These are phyloP conservation scores for Microplitis manilae DNA, from an alignment of 2,888 invertebrate species.

Conservation along the genomic window DNA sequence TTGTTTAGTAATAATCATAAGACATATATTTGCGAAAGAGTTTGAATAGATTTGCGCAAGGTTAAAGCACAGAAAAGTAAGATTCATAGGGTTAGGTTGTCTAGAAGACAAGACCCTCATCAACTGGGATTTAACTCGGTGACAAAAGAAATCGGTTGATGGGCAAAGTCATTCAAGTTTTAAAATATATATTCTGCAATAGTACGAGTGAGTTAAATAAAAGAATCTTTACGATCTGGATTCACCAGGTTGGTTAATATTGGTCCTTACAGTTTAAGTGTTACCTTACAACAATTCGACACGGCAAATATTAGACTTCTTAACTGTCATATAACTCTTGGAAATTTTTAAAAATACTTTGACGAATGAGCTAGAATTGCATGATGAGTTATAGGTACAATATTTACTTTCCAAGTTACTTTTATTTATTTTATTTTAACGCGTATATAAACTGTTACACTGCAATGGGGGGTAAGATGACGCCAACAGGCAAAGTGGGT, in stretches of 20 bases:
- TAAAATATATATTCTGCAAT: neutral
- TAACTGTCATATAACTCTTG: neutral
- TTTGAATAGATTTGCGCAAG: slow-evolving; percentile 1
- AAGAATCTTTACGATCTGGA: neutral
- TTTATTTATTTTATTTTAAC: neutral
- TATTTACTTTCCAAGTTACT: neutral
- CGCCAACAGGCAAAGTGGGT: no score
- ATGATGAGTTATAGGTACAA: neutral
- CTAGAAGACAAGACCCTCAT: neutral
- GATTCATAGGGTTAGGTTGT: neutral
- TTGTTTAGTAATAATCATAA: neutral
- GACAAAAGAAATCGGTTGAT: neutral
- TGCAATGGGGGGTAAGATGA: no score
- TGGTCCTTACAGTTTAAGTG: neutral
- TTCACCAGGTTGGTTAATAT: neutral
- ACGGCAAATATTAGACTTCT: neutral
- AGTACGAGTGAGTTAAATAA: neutral
- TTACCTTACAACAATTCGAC: neutral
- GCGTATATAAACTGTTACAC: no score
- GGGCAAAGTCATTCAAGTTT: neutral
- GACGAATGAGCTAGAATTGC: neutral
- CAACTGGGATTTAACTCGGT: neutral
- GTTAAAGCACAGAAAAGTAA: neutral
- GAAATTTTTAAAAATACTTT: neutral
- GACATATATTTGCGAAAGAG: neutral